Conservation (phyloP, 2,113 vertebrate genomes). For the Procavia capensis region DNA sequence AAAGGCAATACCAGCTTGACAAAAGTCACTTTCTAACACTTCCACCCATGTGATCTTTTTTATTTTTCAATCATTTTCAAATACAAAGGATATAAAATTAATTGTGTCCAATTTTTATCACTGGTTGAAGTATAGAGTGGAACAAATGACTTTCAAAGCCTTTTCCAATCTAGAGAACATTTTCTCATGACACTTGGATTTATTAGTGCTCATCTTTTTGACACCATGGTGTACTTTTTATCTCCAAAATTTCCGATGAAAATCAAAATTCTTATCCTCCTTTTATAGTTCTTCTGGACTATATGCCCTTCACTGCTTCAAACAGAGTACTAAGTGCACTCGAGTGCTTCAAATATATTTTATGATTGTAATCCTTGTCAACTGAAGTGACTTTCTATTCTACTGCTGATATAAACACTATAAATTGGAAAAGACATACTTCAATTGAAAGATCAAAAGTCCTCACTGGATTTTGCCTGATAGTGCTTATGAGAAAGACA, state of each 20-base stretch:
- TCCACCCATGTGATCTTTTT: background rate
- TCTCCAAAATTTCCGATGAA: constrained; percentile 12
- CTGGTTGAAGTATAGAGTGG: background rate
- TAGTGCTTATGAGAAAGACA: constrained; percentile 45
- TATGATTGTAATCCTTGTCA: constrained; percentile 60
- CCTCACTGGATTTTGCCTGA: constrained; percentile 46
- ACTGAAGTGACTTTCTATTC: constrained; percentile 56
- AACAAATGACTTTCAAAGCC: background rate
- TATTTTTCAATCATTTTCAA: constrained; percentile 38
- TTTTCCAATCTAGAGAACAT: background rate
- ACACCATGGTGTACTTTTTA: background rate
- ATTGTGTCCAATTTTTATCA: constrained; percentile 1
- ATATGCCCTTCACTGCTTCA: background rate
- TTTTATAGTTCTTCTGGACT: constrained; percentile 1
- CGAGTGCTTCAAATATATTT: constrained; percentile 54
- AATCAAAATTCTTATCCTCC: constrained; percentile 51
- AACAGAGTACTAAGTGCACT: constrained; percentile 41
- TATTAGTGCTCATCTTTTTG: constrained; percentile 53
- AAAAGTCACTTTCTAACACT: background rate
- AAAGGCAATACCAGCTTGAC: background rate
- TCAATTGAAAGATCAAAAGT: constrained; percentile 60
- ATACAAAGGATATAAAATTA: background rate
- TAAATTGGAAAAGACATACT: constrained; percentile 71
- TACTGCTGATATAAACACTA: constrained; percentile 45
- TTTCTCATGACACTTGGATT: constrained; percentile 29